Conservation (phyloP, 1,140 invertebrate genomes). For the Cheumatopsyche charites region DNA sequence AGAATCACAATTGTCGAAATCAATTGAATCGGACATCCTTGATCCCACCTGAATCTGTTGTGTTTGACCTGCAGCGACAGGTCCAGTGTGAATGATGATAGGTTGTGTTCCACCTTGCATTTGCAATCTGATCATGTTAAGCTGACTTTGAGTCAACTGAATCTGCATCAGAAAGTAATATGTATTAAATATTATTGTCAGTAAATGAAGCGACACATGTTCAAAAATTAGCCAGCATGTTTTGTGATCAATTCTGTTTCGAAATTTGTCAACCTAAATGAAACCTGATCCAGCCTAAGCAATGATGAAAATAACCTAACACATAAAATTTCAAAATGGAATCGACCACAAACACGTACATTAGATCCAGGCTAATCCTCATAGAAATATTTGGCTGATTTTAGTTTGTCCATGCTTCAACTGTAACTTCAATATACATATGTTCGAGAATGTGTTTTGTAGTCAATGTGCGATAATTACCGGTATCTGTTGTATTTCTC, state of each 20-base stretch:
- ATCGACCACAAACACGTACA: no score
- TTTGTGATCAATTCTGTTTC: no score
- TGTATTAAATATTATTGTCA: neutral
- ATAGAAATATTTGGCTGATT: no score
- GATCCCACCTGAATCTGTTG: slow-evolving; percentile 57
- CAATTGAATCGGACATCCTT: neutral
- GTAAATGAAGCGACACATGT: neutral
- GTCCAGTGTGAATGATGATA: slow-evolving; percentile 56
- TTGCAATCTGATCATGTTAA: slow-evolving; percentile 61
- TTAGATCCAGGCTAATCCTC: no score
- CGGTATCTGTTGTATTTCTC: slow-evolving; percentile 91
- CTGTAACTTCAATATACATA: no score
- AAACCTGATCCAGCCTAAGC: no score
- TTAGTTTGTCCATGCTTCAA: no score
- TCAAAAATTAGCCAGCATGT: no score
- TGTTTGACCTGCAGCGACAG: slow-evolving; percentile 54
- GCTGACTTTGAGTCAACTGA: slow-evolving; percentile 37
- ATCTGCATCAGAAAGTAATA: slow-evolving; percentile 38
- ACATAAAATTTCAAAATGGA: no score
- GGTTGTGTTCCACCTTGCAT: slow-evolving; percentile 72
- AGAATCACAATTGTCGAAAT: neutral
- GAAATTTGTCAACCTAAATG: no score
- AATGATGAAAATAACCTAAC: no score
- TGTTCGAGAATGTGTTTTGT: no score
- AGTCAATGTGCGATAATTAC: slow-evolving; percentile 63